These are phyloP conservation scores for Tapirus terrestris DNA, from an alignment of 2,113 vertebrate species.

Conservation along the genomic window DNA sequence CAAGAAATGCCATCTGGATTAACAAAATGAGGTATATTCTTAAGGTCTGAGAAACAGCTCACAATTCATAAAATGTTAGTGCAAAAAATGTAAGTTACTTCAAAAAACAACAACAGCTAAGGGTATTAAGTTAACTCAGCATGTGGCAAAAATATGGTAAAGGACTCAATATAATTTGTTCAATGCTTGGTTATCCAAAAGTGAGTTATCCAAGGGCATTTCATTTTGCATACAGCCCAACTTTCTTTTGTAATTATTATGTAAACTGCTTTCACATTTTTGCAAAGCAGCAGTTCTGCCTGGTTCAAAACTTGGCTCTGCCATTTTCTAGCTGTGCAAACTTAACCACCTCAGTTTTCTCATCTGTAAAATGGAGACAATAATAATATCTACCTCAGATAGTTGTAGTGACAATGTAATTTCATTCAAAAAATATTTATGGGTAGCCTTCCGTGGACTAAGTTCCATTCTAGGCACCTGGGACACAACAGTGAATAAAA, in stretches of 20 bases:
- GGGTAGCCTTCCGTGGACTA: not conserved
- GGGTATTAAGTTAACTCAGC: slow-evolving; percentile 38
- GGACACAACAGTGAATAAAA: not conserved
- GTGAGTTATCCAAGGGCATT: slow-evolving; percentile 13
- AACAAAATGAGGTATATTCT: slow-evolving; percentile 66
- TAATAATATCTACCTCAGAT: not conserved
- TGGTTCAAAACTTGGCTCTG: slow-evolving; percentile 46
- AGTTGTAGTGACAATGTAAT: not conserved
- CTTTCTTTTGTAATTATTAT: slow-evolving; percentile 34
- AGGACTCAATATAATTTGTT: not conserved
- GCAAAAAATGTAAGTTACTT: slow-evolving; percentile 55
- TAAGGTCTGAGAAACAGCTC: slow-evolving; percentile 51
- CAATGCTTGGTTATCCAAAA: not conserved
- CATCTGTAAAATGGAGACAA: not conserved
- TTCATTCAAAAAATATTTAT: slow-evolving; percentile 1
- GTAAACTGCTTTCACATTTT: slow-evolving; percentile 46
- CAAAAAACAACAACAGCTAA: slow-evolving; percentile 27
- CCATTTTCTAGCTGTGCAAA: not conserved
- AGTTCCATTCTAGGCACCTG: not conserved
- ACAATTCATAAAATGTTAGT: slow-evolving; percentile 69
- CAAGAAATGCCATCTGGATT: slow-evolving; percentile 68
- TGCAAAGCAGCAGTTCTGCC: slow-evolving; percentile 3
- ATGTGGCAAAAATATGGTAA: slow-evolving; percentile 43
- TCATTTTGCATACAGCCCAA: not conserved
- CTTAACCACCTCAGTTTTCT: not conserved